These are phyloP conservation scores for Cyprinodon diabolis DNA, from an alignment of 2,797 vertebrate species.

Conservation along the genomic window DNA sequence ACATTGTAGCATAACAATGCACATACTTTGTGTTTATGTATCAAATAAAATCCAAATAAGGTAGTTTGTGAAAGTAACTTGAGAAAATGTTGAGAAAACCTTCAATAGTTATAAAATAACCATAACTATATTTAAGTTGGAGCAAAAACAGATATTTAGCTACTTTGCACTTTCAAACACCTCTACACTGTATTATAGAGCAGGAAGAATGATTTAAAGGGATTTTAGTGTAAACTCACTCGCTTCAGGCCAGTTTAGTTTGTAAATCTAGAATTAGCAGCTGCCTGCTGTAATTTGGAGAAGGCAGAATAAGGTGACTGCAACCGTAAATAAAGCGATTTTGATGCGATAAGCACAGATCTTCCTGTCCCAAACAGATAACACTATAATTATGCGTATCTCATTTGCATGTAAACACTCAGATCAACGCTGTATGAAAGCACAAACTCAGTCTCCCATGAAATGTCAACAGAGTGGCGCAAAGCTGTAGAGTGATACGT, in stretches of 20 bases:
- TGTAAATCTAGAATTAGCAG: slow-evolving; percentile 40
- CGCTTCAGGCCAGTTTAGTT: slow-evolving; percentile 22
- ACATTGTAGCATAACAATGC: no score
- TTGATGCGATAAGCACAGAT: slow-evolving; percentile 52
- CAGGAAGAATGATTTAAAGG: slow-evolving; percentile 14
- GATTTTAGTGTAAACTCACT: slow-evolving; percentile 30
- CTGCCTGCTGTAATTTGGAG: slow-evolving; percentile 50
- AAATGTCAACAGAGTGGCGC: slow-evolving; percentile 61
- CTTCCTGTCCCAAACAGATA: slow-evolving; percentile 63
- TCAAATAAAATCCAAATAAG: neutral
- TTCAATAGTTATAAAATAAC: neutral
- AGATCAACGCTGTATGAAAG: slow-evolving; percentile 60
- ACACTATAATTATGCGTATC: slow-evolving; percentile 61
- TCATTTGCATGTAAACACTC: slow-evolving; percentile 69
- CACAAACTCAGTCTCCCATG: slow-evolving; percentile 55
- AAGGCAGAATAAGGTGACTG: slow-evolving; percentile 56
- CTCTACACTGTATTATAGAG: slow-evolving; percentile 11
- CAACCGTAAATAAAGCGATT: slow-evolving; percentile 61
- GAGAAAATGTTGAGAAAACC: slow-evolving; percentile 29
- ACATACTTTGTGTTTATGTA: neutral
- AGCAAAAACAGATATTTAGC: slow-evolving; percentile 15
- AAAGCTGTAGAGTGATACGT: slow-evolving; percentile 38
- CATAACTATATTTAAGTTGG: neutral
- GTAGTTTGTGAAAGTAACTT: neutral
- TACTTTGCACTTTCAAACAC: slow-evolving; percentile 36